Evolutionary conservation across 2,888 invertebrate species (phyloP).

Genomic region (Melanostoma mellinum): DNA sequence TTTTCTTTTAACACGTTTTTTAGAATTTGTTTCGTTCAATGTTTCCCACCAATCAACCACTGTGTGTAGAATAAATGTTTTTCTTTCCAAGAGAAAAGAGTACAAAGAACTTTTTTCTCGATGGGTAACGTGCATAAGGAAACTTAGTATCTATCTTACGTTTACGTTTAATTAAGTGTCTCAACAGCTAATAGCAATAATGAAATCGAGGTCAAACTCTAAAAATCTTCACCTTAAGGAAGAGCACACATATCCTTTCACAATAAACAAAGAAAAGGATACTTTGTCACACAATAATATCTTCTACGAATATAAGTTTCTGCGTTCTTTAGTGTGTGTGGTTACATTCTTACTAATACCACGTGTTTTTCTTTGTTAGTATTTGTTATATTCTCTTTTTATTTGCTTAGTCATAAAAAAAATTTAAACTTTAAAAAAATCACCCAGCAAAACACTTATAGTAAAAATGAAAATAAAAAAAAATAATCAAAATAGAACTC

Average conservation of each 20-base stretch:
- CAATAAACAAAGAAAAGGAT: background rate
- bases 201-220: constrained; percentile 28
- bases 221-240: constrained; percentile 11
- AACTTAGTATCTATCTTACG: constrained; percentile 24
- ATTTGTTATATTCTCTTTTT: constrained; percentile 17
- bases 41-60: constrained; percentile 6
- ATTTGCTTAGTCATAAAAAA: constrained; percentile 14
- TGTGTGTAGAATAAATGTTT: background rate
- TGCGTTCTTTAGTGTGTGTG: constrained; percentile 9
- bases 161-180: constrained; percentile 66
- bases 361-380: constrained; percentile 30
- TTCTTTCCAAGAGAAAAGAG: no score
- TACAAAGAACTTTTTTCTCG: background rate
- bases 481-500: constrained; percentile 16
- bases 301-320: background rate
- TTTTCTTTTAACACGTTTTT: no score
- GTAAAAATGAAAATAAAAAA: constrained; percentile 24
- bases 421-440: constrained; percentile 9
- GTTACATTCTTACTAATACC: constrained; percentile 25
- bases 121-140: constrained; percentile 50
- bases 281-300: constrained; percentile 7
- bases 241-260: background rate
- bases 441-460: constrained; percentile 44
- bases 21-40: constrained; percentile 9
- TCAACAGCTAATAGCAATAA: constrained; percentile 69